A percentile compares a stretch with the other conserved stretches of the same genome.
Evolutionary conservation across 2,888 invertebrate genomes (phyloP).

Genomic region (Chymomyza procnemis): DNA sequence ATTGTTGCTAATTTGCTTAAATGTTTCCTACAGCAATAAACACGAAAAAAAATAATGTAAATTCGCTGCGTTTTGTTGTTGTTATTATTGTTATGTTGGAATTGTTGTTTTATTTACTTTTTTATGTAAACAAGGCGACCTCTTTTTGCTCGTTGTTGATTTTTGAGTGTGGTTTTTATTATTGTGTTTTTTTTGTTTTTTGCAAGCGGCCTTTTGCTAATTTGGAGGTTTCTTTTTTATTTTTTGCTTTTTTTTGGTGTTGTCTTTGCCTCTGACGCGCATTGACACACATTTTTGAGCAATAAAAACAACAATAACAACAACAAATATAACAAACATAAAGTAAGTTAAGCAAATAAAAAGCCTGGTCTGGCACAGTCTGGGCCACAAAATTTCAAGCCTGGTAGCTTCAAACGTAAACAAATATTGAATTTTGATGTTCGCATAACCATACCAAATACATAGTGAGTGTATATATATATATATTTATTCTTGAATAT

Average conservation of each 20-base stretch:
- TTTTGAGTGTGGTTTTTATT: conserved; percentile 32
- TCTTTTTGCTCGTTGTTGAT: conserved; percentile 42
- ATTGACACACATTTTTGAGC: conserved; percentile 61
- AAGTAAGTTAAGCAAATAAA: conserved; percentile 61
- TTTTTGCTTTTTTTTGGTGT: no score
- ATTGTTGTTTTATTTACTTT: conserved; percentile 23
- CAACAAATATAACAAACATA: conserved; percentile 43
- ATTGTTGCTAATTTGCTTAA: conserved; percentile 3
- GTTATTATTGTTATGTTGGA: conserved; percentile 8
- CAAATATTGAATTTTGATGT: conserved; percentile 55
- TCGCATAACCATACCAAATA: not conserved
- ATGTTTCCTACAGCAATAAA: not conserved
- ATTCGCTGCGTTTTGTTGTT: conserved; percentile 1
- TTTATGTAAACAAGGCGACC: conserved; percentile 53
- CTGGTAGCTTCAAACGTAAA: conserved; percentile 47
- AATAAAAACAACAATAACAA: conserved; percentile 49
- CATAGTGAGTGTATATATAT: not conserved
- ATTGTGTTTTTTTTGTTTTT: conserved; percentile 39
- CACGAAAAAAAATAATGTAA: not conserved
- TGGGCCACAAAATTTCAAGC: conserved; percentile 21
- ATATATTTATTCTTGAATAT: not conserved
- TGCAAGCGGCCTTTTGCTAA: conserved; percentile 36
- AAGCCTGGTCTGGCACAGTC: conserved; percentile 32
- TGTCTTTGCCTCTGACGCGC: conserved; percentile 20
- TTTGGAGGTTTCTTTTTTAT: conserved; percentile 49